Percentiles rank a stretch among this genome's conserved stretches.
These are phyloP conservation scores for Coenonympha glycerion DNA, from an alignment of 2,888 invertebrate species.

Conservation along the genomic window DNA sequence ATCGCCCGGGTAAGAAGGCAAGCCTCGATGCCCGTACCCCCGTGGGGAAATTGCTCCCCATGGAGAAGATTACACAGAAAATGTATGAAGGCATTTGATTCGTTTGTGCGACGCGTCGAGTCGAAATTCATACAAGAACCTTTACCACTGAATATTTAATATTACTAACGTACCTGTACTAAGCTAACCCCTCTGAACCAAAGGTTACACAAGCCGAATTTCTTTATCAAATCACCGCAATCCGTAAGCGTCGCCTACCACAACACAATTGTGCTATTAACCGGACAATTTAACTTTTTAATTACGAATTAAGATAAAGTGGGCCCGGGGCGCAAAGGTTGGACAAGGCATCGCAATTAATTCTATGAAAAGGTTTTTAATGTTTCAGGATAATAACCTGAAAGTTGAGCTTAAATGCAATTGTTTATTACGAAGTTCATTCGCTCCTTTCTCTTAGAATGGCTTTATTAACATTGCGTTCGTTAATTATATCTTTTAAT, in stretches of 20 bases:
- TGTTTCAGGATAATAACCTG: slow-evolving; percentile 5
- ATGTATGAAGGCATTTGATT: no score
- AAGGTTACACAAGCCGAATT: no score
- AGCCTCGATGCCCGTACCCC: no score
- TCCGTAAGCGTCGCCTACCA: slow-evolving; percentile 43
- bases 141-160: no score
- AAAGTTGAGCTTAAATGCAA: slow-evolving; percentile 1
- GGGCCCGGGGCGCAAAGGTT: slow-evolving; percentile 56
- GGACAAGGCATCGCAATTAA: slow-evolving; percentile 52
- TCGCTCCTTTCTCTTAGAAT: not conserved
- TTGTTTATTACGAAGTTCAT: not conserved
- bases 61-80: no score
- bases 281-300: slow-evolving; percentile 72
- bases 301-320: slow-evolving; percentile 63
- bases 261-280: slow-evolving; percentile 63
- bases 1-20: no score
- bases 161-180: no score
- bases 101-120: no score
- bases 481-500: not conserved
- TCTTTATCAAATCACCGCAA: not conserved
- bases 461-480: not conserved
- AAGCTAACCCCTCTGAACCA: no score
- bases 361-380: slow-evolving; percentile 43
- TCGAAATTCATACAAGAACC: no score
- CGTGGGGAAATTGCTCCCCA: no score